phyloP scores from a whole-genome alignment of 1,140 invertebrate species.

The Bombus ignitus region DNA sequence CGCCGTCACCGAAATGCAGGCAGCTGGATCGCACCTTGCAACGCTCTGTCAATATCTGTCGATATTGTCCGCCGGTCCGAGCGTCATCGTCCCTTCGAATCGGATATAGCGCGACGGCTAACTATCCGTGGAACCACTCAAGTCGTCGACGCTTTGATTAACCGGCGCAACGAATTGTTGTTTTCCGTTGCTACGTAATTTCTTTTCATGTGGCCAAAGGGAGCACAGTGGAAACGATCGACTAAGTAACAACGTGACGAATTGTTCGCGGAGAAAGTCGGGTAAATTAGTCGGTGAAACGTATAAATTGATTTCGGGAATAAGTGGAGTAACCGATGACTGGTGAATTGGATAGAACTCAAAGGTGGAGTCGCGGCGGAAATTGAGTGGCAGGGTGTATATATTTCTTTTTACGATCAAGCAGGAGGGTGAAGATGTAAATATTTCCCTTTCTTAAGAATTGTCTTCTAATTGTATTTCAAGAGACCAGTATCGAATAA shows the following conservation, averaged over 20 bases:
- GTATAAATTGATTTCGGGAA: slow-evolving; percentile 29
- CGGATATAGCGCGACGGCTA: not conserved
- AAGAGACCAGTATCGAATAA: too few species aligned
- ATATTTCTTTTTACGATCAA: not conserved
- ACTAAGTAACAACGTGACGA: slow-evolving; percentile 18
- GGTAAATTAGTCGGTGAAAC: slow-evolving; percentile 12
- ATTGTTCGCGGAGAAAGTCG: slow-evolving; percentile 2
- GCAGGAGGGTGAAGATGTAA: not conserved
- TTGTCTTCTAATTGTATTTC: too few species aligned
- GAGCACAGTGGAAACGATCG: not conserved
- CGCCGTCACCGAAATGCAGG: slow-evolving; percentile 52
- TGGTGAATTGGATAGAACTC: not conserved
- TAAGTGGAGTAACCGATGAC: not conserved
- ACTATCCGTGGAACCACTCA: not conserved
- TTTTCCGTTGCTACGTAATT: not conserved
- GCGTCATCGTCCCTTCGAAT: slow-evolving; percentile 23
- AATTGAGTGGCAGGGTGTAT: not conserved
- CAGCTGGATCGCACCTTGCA: slow-evolving; percentile 58
- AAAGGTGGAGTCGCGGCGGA: not conserved
- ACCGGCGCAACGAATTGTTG: not conserved
- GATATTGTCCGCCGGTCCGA: slow-evolving; percentile 56
- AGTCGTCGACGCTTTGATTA: slow-evolving; percentile 4
- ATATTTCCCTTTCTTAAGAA: not conserved
- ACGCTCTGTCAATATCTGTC: slow-evolving; percentile 71
- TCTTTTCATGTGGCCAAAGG: too few species aligned